These are phyloP conservation scores for Schizopygopsis malacanthus DNA, from an alignment of 2,797 vertebrate genomes.

Conservation along the genomic window DNA sequence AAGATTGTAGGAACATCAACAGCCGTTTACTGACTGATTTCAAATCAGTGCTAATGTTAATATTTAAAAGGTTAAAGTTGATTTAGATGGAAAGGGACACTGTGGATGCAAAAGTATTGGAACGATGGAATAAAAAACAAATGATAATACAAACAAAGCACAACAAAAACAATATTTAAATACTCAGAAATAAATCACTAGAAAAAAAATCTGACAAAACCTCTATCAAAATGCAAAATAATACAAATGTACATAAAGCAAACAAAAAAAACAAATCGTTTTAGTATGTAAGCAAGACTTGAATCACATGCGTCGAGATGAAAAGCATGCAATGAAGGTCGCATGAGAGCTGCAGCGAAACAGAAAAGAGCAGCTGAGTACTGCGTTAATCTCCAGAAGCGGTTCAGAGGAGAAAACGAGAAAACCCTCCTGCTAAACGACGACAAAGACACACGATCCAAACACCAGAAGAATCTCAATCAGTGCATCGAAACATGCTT, in stretches of 20 bases:
- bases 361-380: not conserved
- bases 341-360: not conserved
- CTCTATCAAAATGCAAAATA: not conserved
- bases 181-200: not conserved
- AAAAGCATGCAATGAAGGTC: not conserved
- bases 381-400: slow-evolving; percentile 3
- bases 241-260: not conserved
- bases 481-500: not conserved
- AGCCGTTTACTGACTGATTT: not conserved
- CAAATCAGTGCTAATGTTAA: not conserved
- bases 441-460: not conserved
- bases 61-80: not conserved
- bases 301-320: not conserved
- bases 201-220: not conserved
- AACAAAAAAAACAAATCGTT: not conserved
- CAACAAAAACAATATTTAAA: too few species aligned
- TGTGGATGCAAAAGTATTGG: not conserved
- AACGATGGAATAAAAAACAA: not conserved
- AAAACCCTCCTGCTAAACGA: not conserved
- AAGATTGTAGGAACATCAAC: not conserved
- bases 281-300: not conserved
- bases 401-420: not conserved
- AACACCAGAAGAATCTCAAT: not conserved
- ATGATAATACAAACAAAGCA: not conserved
- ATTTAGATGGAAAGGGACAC: not conserved